phyloP scores from a whole-genome alignment of 2,888 invertebrate species.

The Calameuta pallipes region DNA sequence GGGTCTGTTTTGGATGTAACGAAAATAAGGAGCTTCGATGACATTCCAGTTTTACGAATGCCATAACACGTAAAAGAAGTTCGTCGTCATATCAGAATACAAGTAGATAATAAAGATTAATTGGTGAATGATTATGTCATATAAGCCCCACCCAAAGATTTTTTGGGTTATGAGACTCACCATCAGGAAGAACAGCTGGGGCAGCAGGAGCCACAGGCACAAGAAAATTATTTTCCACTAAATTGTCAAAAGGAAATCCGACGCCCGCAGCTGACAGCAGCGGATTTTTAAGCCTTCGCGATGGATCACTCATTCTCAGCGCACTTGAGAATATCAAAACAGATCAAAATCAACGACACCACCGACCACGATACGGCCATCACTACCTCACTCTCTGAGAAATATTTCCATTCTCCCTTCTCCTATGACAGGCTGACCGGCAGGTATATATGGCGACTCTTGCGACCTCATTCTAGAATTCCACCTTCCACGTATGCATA shows the following conservation, averaged over 20 bases:
- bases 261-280: conserved; percentile 80
- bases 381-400: conserved; percentile 4
- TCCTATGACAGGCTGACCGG: neutral
- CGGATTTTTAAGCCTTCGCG: conserved; percentile 73
- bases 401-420: neutral
- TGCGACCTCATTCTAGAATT: neutral
- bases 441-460: neutral
- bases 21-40: neutral
- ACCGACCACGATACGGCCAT: conserved; percentile 31
- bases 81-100: neutral
- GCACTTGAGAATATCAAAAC: conserved; percentile 2
- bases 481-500: neutral
- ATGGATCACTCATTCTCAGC: conserved; percentile 64
- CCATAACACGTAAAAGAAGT: neutral
- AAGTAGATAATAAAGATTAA: neutral
- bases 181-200: conserved; percentile 56
- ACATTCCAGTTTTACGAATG: neutral
- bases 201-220: conserved; percentile 72
- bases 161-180: conserved; percentile 47
- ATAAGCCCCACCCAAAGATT: conserved; percentile 40
- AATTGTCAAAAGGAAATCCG: conserved; percentile 79
- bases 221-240: conserved; percentile 77
- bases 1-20: neutral
- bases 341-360: conserved; percentile 18
- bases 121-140: neutral